Percentiles rank a stretch among this genome's conserved stretches.
These are phyloP conservation scores for Tetragnatha versicolor DNA, from an alignment of 1,140 invertebrate genomes.

Conservation along the genomic window DNA sequence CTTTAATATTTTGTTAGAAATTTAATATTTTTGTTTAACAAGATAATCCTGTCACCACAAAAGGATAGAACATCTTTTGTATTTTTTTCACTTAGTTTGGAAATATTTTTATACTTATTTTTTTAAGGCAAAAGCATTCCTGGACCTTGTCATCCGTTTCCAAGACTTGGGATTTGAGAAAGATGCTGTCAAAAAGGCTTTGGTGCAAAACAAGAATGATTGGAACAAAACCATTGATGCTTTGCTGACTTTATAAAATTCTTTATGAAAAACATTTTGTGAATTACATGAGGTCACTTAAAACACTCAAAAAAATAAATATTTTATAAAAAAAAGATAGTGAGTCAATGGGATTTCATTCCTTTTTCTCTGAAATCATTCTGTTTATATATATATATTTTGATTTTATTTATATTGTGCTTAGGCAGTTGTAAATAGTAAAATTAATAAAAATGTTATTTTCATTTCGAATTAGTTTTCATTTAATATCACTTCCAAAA, in stretches of 20 bases:
- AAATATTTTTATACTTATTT: too few relatives aligned
- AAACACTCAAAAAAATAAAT: too few relatives aligned
- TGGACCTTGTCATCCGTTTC: conserved; percentile 72
- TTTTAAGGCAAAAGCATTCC: conserved; percentile 66
- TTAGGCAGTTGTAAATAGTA: conserved; percentile 29
- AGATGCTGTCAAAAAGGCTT: conserved; percentile 75
- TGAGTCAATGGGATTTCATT: conserved; percentile 21
- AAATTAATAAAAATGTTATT: conserved; percentile 34
- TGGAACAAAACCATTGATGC: conserved; percentile 83
- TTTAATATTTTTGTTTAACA: too few relatives aligned
- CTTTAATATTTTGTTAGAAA: too few relatives aligned
- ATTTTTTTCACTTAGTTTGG: too few relatives aligned
- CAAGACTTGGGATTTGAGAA: conserved; percentile 84
- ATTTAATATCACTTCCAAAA: too few relatives aligned
- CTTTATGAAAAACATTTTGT: too few relatives aligned
- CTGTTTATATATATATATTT: conserved; percentile 24
- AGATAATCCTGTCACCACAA: too few relatives aligned
- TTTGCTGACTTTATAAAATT: conserved; percentile 47
- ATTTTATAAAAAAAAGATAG: conserved; percentile 34
- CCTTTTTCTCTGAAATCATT: conserved; percentile 15
- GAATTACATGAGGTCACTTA: too few relatives aligned
- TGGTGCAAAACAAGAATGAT: conserved; percentile 80
- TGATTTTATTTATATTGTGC: conserved; percentile 41
- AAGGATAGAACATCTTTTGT: too few relatives aligned
- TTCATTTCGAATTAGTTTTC: too few relatives aligned